Conservation (phyloP, 2,888 invertebrate genomes). For the Acanthosoma haemorrhoidale region DNA sequence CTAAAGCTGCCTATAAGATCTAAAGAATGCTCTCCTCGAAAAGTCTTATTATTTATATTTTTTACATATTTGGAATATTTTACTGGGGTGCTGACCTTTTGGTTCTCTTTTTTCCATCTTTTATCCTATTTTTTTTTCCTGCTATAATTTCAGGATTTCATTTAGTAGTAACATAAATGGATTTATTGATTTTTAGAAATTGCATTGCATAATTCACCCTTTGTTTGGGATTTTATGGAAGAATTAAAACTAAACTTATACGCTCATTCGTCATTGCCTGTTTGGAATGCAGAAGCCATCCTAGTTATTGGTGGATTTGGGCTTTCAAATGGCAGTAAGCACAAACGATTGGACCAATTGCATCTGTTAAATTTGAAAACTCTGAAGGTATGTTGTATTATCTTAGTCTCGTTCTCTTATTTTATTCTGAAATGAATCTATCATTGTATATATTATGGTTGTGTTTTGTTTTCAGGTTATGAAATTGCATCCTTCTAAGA, state of each 20-base stretch:
- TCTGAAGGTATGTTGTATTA: constrained; percentile 5
- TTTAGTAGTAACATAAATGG: too few relatives aligned
- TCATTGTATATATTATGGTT: too few relatives aligned
- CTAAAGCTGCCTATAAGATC: too few relatives aligned
- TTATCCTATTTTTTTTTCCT: too few relatives aligned
- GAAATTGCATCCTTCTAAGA: neutral
- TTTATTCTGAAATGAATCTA: neutral
- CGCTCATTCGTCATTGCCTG: neutral
- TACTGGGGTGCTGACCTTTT: too few relatives aligned
- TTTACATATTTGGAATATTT: too few relatives aligned
- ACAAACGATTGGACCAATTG: neutral
- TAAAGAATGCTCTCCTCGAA: too few relatives aligned
- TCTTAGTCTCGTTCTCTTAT: neutral
- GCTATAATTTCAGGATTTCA: too few relatives aligned
- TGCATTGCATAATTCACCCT: neutral
- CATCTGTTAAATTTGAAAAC: neutral
- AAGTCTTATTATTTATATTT: too few relatives aligned
- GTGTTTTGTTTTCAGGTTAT: neutral
- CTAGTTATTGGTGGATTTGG: constrained; percentile 13
- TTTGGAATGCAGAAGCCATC: constrained; percentile 3
- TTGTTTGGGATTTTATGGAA: neutral
- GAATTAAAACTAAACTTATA: neutral
- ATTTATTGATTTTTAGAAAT: neutral
- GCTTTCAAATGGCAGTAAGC: neutral
- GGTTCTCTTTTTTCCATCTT: too few relatives aligned